phyloP scores from a whole-genome alignment of 2,113 vertebrate species.

The Nannobrachium achirus region DNA sequence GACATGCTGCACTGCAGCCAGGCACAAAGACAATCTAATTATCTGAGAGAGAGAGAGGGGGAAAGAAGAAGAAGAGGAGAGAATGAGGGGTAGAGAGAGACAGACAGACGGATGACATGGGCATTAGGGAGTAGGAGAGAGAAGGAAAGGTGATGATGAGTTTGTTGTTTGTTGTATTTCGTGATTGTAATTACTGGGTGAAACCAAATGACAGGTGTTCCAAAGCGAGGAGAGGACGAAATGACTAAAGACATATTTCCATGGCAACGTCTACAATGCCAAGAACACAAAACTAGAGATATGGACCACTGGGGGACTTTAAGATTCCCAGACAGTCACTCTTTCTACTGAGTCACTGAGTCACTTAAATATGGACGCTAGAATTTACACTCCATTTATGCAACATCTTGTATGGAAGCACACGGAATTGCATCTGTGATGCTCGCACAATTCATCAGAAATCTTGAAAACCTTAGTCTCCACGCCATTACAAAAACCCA shows the following conservation, averaged over 20 bases:
- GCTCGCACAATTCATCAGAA: too few relatives aligned
- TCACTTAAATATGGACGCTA: too few relatives aligned
- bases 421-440: too few relatives aligned
- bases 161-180: too few relatives aligned
- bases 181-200: slow-evolving; percentile 25
- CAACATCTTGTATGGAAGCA: too few relatives aligned
- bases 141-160: neutral
- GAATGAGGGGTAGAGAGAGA: neutral
- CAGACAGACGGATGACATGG: neutral
- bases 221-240: neutral
- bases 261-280: slow-evolving; percentile 26
- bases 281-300: slow-evolving; percentile 35
- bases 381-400: too few relatives aligned
- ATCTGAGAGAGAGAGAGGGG: slow-evolving; percentile 21
- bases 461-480: too few relatives aligned
- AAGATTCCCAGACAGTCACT: too few relatives aligned
- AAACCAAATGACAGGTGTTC: neutral
- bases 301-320: neutral
- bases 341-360: too few relatives aligned
- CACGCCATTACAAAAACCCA: too few relatives aligned
- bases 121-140: neutral
- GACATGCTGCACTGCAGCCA: slow-evolving; percentile 58
- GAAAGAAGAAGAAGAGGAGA: slow-evolving; percentile 30
- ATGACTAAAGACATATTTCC: slow-evolving; percentile 29
- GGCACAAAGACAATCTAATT: slow-evolving; percentile 69